Percentiles rank a stretch among this genome's conserved stretches.
Evolutionary conservation across 2,797 vertebrate genomes (phyloP).

Genomic region (Podargus strigoides): DNA sequence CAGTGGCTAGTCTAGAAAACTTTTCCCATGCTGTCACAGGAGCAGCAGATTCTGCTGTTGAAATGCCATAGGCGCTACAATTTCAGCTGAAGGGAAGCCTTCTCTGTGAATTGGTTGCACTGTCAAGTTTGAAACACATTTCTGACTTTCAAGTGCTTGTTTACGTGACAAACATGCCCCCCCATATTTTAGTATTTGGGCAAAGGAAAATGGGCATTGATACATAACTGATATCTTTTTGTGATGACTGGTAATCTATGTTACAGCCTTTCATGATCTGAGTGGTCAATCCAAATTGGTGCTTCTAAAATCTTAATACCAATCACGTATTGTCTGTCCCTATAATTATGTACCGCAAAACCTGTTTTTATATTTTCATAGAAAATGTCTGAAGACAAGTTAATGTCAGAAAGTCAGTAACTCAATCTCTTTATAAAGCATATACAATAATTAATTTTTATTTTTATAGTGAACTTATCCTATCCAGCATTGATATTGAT

Average conservation of each 20-base stretch:
- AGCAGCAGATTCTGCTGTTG: background rate
- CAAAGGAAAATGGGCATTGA: background rate
- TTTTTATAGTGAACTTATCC: slow-evolving; percentile 83
- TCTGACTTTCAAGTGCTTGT: background rate
- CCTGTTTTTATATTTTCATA: background rate
- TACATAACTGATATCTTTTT: background rate
- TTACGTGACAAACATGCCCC: too few relatives aligned
- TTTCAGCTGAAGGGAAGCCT: background rate
- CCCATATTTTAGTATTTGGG: too few relatives aligned
- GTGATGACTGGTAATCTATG: background rate
- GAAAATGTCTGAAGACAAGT: background rate
- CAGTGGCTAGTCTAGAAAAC: background rate
- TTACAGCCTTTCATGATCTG: background rate
- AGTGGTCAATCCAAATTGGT: background rate
- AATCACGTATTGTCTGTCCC: background rate
- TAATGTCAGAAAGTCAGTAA: background rate
- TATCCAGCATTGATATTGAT: slow-evolving; percentile 83
- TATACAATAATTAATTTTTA: background rate
- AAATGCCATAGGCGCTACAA: background rate
- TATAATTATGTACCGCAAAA: background rate
- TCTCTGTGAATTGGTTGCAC: background rate
- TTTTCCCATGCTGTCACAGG: background rate
- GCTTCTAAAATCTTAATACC: background rate
- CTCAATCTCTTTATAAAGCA: background rate
- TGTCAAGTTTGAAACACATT: background rate